These are phyloP conservation scores for Sebastes hubbsi DNA, from an alignment of 2,797 vertebrate genomes.

Conservation along the genomic window DNA sequence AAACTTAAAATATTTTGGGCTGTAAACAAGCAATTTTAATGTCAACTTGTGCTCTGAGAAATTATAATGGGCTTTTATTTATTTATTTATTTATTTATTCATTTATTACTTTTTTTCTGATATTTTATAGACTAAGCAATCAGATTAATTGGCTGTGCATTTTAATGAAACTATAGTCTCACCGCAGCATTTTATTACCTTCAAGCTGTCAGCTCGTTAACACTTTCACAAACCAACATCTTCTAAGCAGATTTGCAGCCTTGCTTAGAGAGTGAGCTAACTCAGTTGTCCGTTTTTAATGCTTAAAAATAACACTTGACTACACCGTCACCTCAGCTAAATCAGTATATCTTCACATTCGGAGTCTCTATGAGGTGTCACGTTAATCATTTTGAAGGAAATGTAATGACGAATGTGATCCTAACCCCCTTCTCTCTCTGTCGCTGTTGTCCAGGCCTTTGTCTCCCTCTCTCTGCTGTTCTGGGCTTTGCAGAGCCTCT, in stretches of 20 bases:
- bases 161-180: not conserved
- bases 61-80: not conserved
- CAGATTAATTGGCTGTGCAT: not conserved
- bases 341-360: not conserved
- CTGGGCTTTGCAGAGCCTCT: slow-evolving; percentile 86
- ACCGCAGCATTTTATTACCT: not conserved
- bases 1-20: not conserved
- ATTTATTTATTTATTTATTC: no score
- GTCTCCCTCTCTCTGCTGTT: slow-evolving; percentile 86
- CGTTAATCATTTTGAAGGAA: not conserved
- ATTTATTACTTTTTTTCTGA: not conserved
- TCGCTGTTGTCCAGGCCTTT: slow-evolving; percentile 82
- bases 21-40: not conserved
- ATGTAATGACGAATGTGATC: not conserved
- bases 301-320: not conserved
- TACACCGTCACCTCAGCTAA: not conserved
- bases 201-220: not conserved
- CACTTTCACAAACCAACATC: not conserved
- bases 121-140: not conserved
- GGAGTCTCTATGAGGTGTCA: not conserved
- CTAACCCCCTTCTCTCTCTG: not conserved
- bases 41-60: not conserved
- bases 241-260: not conserved
- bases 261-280: not conserved
- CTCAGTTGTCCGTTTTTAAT: not conserved